Evolutionary conservation across 2,888 invertebrate species (phyloP), one percentile per base, ranked within the genome.

Genomic region (Synergus gifuensis): DNA sequence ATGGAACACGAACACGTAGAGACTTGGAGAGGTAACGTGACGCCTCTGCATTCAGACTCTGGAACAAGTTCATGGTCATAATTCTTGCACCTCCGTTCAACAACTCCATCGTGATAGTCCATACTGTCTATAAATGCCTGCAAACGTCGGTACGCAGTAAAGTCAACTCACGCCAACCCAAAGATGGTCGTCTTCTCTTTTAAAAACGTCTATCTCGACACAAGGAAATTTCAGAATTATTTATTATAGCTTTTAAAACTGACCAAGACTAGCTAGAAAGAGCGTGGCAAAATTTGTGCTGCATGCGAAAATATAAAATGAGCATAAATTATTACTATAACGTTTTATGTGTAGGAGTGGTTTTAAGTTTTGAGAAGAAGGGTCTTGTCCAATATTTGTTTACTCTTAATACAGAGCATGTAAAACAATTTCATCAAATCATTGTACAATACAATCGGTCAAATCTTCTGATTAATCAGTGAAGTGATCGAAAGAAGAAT

Each of bases 41-140:
- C 12, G 73, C 73, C 73, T 73, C 54, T 73, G 36, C 73, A 36
- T 54, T 54, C 46, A 73, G 69, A 36, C 69, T 73, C 49, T n/a
- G 22, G 46, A 54, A 49, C 54, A 73, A 73, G 73, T 73, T 73
- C 73, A 73, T 49, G 73, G 73, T 73, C 73, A n/a, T 73, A 73
- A 73, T 73, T 54, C 54, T 73, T 22, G 49, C 36, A 54, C 73
- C n/a, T 73, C n/a, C 54, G 73, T 73, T 73, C 73, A 73, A 73
- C 49, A n/a, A 73, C 73, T 73, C 16, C n/a, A 60, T 60, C 18
- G 12, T 18, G 22, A 60, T 22, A 60, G 12, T 12, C 3, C 22
- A 69, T 44, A 69, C 46, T 8, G 14, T 66, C 36, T 73, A 54
- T 14, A 36, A 16, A 73, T 36, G 36, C 9, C 22, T 18, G 22